Evolutionary conservation across 2,888 invertebrate species (phyloP), one percentile per base, ranked within the genome.

Genomic region (Conchocele bisecta): DNA sequence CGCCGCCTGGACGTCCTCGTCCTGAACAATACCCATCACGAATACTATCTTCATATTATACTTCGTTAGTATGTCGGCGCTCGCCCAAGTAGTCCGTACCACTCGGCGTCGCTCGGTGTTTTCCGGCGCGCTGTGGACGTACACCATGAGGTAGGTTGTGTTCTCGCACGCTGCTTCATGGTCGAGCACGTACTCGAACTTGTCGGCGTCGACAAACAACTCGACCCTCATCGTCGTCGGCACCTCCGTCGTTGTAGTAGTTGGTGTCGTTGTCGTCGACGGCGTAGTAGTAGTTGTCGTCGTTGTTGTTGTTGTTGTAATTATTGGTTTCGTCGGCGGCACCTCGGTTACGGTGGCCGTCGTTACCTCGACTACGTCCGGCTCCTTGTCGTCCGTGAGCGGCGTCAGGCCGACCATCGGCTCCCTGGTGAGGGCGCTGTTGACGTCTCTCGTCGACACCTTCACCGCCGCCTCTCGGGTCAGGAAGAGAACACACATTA

Each of bases 21-120:
- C 79, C 2, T 60, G 35, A 0, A 82, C 79, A n/a, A 69, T 53
- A 6, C 90, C 90, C 66, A 88, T 79, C n/a, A 89, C 74, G 73
- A 90, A 90, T n/a, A 90, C 81, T 3, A 89, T 59, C n/a, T 83
- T 74, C n/a, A 85, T 76, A 31, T 77, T 80, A 51, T 81, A 59
- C 28, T 78, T 73, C 9, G 68, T 60, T 28, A 89, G 71, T 41
- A 85, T 63, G 5, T 72, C 56, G 5, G 73, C 72, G n/a, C 85
- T 75, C 0, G 86, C 89, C 90, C 90, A 90, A 15, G 89, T 88
- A 46, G 86, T 83, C 5, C 90, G 80, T 17, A 90, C 83, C 11
- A 81, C 76, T 53, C 83, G 77, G 22, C 88, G 74, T 56, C 86
- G 69, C 56, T 89, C 88, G 51, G 86, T 74, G 73, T 91, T 87